Percentiles rank a stretch among this genome's conserved stretches.
These are phyloP conservation scores for Pachycephus smyrnensis DNA, from an alignment of 2,888 invertebrate species.

Conservation along the genomic window DNA sequence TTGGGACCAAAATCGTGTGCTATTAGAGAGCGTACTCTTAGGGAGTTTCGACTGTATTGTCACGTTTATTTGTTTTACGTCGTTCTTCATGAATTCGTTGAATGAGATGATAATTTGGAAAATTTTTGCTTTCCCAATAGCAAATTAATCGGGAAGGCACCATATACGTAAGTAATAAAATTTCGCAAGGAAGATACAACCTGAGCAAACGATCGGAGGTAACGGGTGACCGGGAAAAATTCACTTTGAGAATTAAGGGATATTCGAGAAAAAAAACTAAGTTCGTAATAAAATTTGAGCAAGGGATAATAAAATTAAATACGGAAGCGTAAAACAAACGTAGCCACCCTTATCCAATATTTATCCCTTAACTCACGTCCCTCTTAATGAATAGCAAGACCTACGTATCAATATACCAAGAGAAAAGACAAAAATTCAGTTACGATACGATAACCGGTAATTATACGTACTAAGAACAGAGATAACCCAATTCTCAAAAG, in stretches of 20 bases:
- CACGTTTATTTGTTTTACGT: too few species aligned
- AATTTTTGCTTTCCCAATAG: not conserved
- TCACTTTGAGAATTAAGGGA: not conserved
- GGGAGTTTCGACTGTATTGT: too few species aligned
- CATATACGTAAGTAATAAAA: too few species aligned
- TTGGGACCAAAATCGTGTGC: too few species aligned
- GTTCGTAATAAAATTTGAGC: not conserved
- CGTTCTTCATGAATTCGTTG: too few species aligned
- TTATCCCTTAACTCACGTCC: not conserved
- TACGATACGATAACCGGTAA: not conserved
- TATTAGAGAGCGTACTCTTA: too few species aligned
- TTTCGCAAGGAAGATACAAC: too few species aligned
- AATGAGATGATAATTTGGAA: not conserved
- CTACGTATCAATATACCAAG: too few species aligned
- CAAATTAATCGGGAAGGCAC: too few species aligned
- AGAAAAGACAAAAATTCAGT: not conserved
- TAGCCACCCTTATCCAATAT: too few species aligned
- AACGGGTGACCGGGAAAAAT: not conserved
- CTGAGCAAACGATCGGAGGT: not conserved
- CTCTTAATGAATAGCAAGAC: too few species aligned
- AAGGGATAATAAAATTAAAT: not conserved
- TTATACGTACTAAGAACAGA: not conserved
- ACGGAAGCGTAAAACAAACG: not conserved
- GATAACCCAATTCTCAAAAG: not conserved
- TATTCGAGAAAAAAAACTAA: not conserved